Percentiles rank a stretch among this genome's conserved stretches.
Evolutionary conservation across 1,140 invertebrate species (phyloP).

Genomic region (Streblospio benedicti): DNA sequence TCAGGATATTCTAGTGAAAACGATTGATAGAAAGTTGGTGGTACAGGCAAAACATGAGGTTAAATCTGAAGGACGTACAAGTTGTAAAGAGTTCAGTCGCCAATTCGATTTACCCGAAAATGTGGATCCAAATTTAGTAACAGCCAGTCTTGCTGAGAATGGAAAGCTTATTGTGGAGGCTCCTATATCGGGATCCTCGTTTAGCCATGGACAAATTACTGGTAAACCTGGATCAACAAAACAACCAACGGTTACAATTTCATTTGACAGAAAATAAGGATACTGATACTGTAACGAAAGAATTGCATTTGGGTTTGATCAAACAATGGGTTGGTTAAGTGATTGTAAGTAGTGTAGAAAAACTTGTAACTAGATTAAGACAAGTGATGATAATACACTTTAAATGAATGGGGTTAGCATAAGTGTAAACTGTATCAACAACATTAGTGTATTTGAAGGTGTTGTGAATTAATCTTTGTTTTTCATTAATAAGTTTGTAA

Average conservation of each 20-base stretch:
- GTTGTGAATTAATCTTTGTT: too few species aligned
- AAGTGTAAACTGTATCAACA: too few species aligned
- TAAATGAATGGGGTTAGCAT: too few species aligned
- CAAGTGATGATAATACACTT: too few species aligned
- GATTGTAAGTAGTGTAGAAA: too few species aligned
- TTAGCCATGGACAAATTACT: slow-evolving; percentile 6
- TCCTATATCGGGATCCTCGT: slow-evolving; percentile 22
- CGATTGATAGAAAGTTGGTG: slow-evolving; percentile 39
- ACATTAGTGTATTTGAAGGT: too few species aligned
- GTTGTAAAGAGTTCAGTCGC: slow-evolving; percentile 45
- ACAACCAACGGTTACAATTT: slow-evolving; percentile 13
- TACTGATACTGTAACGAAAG: too few species aligned
- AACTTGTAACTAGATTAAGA: too few species aligned
- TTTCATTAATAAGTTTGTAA: too few species aligned
- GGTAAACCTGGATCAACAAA: slow-evolving; percentile 10
- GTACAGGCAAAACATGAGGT: slow-evolving; percentile 44
- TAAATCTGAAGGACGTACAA: slow-evolving; percentile 35
- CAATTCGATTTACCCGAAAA: slow-evolving; percentile 44
- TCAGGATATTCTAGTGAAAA: slow-evolving; percentile 42
- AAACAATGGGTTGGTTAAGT: too few species aligned
- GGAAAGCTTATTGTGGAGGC: slow-evolving; percentile 43
- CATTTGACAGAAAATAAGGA: too few species aligned
- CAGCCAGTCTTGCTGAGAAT: slow-evolving; percentile 41
- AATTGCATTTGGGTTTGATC: too few species aligned
- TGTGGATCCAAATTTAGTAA: slow-evolving; percentile 41